Conservation (phyloP, 1,140 invertebrate genomes). For the Belonocnema kinseyi region DNA sequence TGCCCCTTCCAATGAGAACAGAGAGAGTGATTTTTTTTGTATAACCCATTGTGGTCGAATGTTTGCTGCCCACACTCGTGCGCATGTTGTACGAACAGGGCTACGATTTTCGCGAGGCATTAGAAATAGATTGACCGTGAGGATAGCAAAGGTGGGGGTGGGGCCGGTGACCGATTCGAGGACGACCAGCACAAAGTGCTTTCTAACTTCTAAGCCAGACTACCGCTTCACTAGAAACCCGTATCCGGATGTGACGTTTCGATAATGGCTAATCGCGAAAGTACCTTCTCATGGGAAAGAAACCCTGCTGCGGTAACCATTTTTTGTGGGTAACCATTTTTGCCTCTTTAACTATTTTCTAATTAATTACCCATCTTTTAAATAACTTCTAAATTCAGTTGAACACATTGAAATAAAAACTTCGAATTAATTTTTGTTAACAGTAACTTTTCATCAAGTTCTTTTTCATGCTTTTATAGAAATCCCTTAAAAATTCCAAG, state of each 20-base stretch:
- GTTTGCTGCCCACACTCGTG: neutral
- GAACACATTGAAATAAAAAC: neutral
- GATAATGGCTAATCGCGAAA: conserved; percentile 22
- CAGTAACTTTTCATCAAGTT: neutral
- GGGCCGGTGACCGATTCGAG: conserved; percentile 58
- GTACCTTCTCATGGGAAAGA: conserved; percentile 33
- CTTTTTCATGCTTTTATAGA: neutral
- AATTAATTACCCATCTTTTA: conserved; percentile 12
- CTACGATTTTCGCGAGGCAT: conserved; percentile 43
- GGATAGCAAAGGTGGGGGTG: conserved; percentile 29
- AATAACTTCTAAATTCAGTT: no score
- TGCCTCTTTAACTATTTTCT: neutral
- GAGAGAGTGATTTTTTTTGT: conserved; percentile 9
- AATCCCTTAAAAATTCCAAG: neutral
- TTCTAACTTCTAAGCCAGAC: conserved; percentile 56
- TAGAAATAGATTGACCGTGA: conserved; percentile 61
- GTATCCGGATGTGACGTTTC: conserved; percentile 59
- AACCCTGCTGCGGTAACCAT: conserved; percentile 34
- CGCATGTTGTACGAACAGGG: neutral
- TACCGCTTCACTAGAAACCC: conserved; percentile 7
- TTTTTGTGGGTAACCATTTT: conserved; percentile 11
- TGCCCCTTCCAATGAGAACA: neutral
- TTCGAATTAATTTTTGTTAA: neutral
- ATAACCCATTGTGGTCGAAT: conserved; percentile 17
- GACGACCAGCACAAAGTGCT: conserved; percentile 45